phyloP scores from a whole-genome alignment of 2,113 vertebrate species.

The Tichodroma muraria region DNA sequence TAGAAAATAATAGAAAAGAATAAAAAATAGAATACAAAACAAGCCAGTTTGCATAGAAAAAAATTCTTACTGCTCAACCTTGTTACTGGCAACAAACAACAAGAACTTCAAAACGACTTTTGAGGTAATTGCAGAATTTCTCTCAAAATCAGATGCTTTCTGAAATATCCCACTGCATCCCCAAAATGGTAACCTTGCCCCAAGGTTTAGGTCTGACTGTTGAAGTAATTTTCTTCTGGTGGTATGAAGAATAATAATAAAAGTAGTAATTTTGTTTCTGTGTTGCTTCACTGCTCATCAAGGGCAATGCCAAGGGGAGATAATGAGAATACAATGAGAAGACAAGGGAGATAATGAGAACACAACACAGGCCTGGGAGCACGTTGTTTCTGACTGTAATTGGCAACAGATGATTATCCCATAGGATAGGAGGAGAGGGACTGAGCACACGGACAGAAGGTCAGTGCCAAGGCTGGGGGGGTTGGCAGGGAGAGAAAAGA shows the following conservation, averaged over 20 bases:
- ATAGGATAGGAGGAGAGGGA: not conserved
- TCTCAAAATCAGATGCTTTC: not conserved
- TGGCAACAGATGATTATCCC: not conserved
- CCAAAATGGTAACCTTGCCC: not conserved
- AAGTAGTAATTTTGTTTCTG: not conserved
- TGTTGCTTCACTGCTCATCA: not conserved
- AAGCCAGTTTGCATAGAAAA: not conserved
- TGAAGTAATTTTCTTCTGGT: not conserved
- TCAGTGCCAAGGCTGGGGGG: not conserved
- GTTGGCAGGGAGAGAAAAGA: not conserved
- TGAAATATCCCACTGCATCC: fast-evolving
- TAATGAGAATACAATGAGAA: not conserved
- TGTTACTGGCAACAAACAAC: not conserved
- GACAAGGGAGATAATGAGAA: not conserved
- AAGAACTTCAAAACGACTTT: not conserved
- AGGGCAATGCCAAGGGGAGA: not conserved
- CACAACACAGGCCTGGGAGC: not conserved
- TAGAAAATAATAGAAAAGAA: not conserved
- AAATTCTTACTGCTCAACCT: not conserved
- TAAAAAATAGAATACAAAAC: fast-evolving
- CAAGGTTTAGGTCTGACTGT: not conserved
- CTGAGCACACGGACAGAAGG: not conserved
- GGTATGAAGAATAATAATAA: not conserved
- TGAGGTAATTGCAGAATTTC: not conserved
- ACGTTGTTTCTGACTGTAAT: not conserved